These are phyloP conservation scores for Stichodactyla mertensii DNA, from an alignment of 64 coral and sea anemone species.

Conservation along the genomic window DNA sequence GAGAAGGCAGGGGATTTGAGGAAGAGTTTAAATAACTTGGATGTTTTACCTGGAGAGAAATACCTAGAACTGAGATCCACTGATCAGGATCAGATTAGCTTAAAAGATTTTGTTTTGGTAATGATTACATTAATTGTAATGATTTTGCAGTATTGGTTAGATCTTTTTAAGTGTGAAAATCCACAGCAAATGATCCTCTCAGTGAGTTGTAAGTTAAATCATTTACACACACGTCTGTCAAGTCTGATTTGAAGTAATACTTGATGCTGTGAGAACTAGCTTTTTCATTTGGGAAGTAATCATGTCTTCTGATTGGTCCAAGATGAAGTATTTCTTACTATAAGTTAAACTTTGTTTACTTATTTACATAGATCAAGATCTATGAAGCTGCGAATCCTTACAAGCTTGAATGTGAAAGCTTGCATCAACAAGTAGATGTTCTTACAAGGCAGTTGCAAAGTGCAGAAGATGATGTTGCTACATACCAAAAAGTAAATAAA, in stretches of 20 bases:
- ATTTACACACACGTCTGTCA: no score
- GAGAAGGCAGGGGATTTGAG: slow-evolving; percentile 79
- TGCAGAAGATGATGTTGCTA: slow-evolving; percentile 76
- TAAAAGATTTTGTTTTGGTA: slow-evolving; percentile 90
- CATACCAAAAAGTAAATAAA: slow-evolving; percentile 48
- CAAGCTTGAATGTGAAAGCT: slow-evolving; percentile 73
- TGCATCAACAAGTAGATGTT: slow-evolving; percentile 72
- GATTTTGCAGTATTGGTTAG: no score
- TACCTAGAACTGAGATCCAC: slow-evolving; percentile 90
- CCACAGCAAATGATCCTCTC: background rate
- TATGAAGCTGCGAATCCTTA: slow-evolving; percentile 82
- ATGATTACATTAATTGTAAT: background rate
- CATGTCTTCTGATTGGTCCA: background rate
- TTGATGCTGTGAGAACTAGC: no score
- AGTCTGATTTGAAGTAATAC: no score
- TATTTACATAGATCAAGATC: slow-evolving; percentile 55
- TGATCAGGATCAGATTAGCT: slow-evolving; percentile 45
- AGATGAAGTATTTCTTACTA: no score
- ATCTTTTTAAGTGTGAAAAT: background rate
- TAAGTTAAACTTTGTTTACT: no score
- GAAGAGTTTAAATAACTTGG: slow-evolving; percentile 40
- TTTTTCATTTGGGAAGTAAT: no score
- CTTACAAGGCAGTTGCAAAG: slow-evolving; percentile 72
- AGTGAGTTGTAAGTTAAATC: background rate
- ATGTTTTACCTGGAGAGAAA: slow-evolving; percentile 66